These are phyloP conservation scores for Petrocephalus sullivani DNA, from an alignment of 2,797 vertebrate species.

Conservation along the genomic window DNA sequence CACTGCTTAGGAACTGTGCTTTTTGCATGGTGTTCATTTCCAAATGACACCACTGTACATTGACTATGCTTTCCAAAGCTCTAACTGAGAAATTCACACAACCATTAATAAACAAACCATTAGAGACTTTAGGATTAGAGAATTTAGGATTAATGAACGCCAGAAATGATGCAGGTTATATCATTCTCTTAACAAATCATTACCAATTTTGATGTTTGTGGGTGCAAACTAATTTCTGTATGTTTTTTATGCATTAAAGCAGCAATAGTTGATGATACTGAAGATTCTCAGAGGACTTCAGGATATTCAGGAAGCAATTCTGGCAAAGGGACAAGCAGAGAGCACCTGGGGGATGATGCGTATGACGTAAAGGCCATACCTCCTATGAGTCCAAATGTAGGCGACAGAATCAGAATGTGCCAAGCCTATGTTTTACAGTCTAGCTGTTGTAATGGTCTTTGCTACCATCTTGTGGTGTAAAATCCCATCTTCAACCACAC, in stretches of 20 bases:
- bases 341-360: neutral
- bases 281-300: neutral
- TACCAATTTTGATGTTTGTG: neutral
- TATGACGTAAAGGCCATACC: neutral
- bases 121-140: neutral
- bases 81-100: neutral
- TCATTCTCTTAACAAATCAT: neutral
- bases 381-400: neutral
- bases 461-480: conserved; percentile 53
- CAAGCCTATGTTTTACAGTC: neutral
- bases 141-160: neutral
- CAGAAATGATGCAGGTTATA: neutral
- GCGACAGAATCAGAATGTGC: neutral
- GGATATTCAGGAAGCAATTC: neutral
- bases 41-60: no score
- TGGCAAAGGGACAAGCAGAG: neutral
- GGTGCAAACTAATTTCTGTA: neutral
- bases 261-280: neutral
- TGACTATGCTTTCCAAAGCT: neutral
- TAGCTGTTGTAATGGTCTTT: conserved; percentile 39
- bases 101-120: neutral
- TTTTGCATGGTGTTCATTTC: neutral
- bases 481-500: neutral
- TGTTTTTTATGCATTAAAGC: neutral
- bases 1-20: neutral